Percentiles rank a stretch among this genome's conserved stretches.
Conservation (phyloP, 2,797 vertebrate species). For the Thaleichthys pacificus region DNA sequence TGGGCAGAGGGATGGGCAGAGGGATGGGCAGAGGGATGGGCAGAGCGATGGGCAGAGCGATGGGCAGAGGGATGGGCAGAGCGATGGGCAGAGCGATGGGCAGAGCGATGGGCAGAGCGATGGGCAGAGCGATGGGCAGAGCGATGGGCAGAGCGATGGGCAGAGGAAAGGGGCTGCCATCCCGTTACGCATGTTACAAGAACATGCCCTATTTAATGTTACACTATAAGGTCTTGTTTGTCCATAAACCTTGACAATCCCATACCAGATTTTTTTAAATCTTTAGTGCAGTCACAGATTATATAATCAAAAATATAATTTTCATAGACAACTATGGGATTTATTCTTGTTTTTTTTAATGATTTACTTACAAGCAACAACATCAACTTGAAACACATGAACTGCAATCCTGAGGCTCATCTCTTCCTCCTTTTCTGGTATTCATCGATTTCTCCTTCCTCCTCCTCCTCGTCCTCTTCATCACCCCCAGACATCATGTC, state of each 20-base stretch:
- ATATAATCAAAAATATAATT: no score
- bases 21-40: background rate
- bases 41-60: background rate
- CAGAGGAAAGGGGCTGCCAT: slow-evolving; percentile 3
- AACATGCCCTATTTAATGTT: background rate
- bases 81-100: background rate
- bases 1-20: no score
- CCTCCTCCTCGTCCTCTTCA: slow-evolving; percentile 35
- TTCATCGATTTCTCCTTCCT: slow-evolving; percentile 15
- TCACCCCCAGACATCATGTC: slow-evolving; percentile 37
- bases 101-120: background rate
- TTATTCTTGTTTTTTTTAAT: background rate
- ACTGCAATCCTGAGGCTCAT: background rate
- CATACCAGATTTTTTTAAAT: no score
- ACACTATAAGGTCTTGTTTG: background rate
- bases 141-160: no score
- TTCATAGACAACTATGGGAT: no score
- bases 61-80: no score
- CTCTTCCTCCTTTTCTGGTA: slow-evolving; percentile 46
- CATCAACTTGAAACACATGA: background rate
- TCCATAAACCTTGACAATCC: background rate
- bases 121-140: no score
- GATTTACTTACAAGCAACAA: no score
- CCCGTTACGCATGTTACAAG: background rate
- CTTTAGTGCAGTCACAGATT: background rate